Conservation (phyloP, 2,888 invertebrate species). For the Cotesia congregata region DNA sequence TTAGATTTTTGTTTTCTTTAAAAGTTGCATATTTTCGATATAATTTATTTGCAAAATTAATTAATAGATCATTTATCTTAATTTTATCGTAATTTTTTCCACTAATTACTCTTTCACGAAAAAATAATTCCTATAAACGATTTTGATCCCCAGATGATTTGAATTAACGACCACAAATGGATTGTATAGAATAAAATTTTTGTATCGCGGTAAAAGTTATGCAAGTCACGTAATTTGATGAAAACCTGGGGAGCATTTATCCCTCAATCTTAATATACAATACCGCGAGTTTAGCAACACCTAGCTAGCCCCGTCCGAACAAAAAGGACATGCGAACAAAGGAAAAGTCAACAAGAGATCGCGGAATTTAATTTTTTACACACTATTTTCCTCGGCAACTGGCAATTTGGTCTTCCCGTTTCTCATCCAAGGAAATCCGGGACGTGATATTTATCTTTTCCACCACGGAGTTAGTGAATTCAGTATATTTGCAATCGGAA, state of each 20-base stretch:
- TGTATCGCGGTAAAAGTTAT: background rate
- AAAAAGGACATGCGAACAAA: too few species aligned
- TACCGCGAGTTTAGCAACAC: background rate
- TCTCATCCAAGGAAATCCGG: constrained; percentile 16
- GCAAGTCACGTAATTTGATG: background rate
- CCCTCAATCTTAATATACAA: background rate
- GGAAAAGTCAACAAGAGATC: background rate
- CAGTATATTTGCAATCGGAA: constrained; percentile 24
- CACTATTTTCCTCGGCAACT: background rate
- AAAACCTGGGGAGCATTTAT: background rate
- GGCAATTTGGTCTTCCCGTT: constrained; percentile 7
- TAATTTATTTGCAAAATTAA: too few species aligned
- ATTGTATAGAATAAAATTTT: background rate
- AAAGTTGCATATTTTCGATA: too few species aligned
- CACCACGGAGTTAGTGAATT: background rate
- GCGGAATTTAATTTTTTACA: background rate
- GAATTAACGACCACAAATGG: background rate
- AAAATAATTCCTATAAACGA: background rate
- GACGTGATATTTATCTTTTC: background rate
- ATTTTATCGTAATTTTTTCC: too few species aligned
- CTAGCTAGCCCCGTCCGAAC: too few species aligned
- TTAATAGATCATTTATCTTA: too few species aligned
- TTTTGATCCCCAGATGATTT: background rate
- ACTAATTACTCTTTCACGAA: too few species aligned
- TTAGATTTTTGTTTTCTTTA: too few species aligned